Evolutionary conservation across 2,797 vertebrate species (phyloP).

Genomic region (Myotis findleyi): DNA sequence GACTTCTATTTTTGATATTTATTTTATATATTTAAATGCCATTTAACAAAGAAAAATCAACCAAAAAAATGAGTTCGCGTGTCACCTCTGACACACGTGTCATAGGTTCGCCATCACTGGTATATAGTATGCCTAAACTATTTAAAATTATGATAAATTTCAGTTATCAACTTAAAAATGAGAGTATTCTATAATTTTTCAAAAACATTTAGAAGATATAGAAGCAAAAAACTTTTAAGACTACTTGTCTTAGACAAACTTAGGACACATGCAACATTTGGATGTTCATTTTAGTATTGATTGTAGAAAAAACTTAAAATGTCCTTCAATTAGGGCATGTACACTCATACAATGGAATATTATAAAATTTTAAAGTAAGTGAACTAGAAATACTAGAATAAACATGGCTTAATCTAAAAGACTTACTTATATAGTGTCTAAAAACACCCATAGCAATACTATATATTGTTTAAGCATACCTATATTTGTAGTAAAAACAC

Average conservation of each 20-base stretch:
- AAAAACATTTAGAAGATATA: background rate
- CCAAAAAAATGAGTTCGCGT: too few species aligned
- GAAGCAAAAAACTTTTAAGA: constrained; percentile 47
- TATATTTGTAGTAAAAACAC: constrained; percentile 46
- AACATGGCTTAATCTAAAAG: constrained; percentile 40
- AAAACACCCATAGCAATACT: background rate
- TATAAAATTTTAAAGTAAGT: constrained; percentile 61
- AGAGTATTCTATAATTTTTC: constrained; percentile 33
- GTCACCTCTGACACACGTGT: too few species aligned
- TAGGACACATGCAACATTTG: background rate
- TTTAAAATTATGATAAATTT: constrained; percentile 43
- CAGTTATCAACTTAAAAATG: constrained; percentile 43
- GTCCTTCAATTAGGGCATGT: background rate
- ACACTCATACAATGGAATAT: background rate
- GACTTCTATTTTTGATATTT: too few species aligned
- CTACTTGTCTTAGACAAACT: background rate
- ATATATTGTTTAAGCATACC: background rate
- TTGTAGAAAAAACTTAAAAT: constrained; percentile 56
- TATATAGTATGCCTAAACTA: background rate
- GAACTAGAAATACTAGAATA: constrained; percentile 12
- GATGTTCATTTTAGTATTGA: constrained; percentile 7
- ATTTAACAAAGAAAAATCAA: too few species aligned
- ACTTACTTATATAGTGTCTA: constrained; percentile 44
- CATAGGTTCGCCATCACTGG: too few species aligned
- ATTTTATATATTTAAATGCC: too few species aligned